A percentile compares a stretch with the other conserved stretches of the same genome.
These are phyloP conservation scores for Dysdera silvatica DNA, from an alignment of 1,140 invertebrate species.

Conservation along the genomic window DNA sequence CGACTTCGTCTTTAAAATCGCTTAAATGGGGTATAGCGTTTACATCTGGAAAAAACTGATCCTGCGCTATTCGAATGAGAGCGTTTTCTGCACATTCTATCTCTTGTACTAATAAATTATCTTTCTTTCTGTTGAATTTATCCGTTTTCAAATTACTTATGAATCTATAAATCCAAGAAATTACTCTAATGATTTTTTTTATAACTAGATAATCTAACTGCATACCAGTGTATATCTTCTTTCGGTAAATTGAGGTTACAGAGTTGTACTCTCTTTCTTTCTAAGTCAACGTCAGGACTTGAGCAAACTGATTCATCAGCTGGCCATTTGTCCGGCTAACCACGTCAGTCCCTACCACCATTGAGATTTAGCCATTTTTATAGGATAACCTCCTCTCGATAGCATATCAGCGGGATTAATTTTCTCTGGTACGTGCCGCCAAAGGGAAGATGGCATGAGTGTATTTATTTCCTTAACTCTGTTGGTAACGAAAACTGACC, in stretches of 20 bases:
- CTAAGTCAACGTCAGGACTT: too few species aligned
- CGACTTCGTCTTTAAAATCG: neutral
- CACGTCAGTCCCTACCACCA: neutral
- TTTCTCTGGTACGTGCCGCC: neutral
- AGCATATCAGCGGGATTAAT: constrained; percentile 8
- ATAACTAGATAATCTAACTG: neutral
- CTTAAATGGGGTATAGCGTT: too few species aligned
- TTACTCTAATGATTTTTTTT: neutral
- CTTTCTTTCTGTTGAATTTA: neutral
- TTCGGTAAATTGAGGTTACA: too few species aligned
- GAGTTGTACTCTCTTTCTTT: neutral
- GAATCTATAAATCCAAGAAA: too few species aligned
- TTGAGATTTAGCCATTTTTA: neutral
- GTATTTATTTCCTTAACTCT: neutral
- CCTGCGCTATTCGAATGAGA: too few species aligned
- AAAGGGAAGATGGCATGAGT: neutral
- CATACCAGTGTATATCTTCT: neutral
- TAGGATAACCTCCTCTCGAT: neutral
- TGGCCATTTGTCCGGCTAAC: neutral
- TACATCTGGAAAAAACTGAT: too few species aligned
- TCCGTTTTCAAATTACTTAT: too few species aligned
- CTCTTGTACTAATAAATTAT: too few species aligned
- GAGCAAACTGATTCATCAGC: too few species aligned
- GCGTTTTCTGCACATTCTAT: too few species aligned
- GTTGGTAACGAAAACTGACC: neutral